Base-by-base conservation (phyloP, 2,888 invertebrate genomes). In the Carterocephalus palaemon region DNA sequence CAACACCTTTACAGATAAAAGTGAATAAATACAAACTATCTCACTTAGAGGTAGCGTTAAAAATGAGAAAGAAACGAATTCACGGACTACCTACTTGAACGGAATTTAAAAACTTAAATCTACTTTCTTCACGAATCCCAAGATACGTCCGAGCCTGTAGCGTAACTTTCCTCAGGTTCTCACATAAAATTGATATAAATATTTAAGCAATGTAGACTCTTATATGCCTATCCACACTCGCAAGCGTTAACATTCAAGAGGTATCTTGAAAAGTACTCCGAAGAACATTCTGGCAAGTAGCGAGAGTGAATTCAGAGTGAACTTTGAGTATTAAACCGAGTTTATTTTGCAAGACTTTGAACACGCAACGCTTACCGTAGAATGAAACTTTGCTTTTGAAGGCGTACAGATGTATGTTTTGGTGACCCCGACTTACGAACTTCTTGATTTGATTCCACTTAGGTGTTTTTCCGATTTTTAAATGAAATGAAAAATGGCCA, bases 111-210 rank as follows among this genome's bases (percentile, higher is more conserved):
- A 37, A 37, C 16, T 24, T 37, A 37, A 33, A 33, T 10, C 36
- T 17, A 37, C 24, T 37, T 37, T 7, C 24, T 16, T 22, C 15
- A 15, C 13, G 23, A 16, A 16, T 33, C 5, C 16, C 2, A 19
- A 33, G 13, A n/a, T n/a, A n/a, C n/a, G n/a, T 10, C 40, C 31
- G 19, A 17, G 34, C 15, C 5, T 4, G 16, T 4, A 20, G 20
- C 7, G 24, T 13, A 28, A 34, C 19, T 26, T 42, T 42, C 33
- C 26, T 17, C 34, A 34, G 34, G 16, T 28, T 42, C 23, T 20
- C 34, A 42, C 43, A 43, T 43, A 43, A 43, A 43, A 43, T 43
- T 43, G 26, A 36, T 36, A 43, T 43, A 43, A 43, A 43, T 43
- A 43, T 36, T 43, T 28, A 43, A 43, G 43, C 29, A 28, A 36